A percentile compares a stretch with the other conserved stretches of the same genome.
These are phyloP conservation scores for Calyptomena viridis DNA, from an alignment of 2,113 vertebrate species.

Conservation along the genomic window DNA sequence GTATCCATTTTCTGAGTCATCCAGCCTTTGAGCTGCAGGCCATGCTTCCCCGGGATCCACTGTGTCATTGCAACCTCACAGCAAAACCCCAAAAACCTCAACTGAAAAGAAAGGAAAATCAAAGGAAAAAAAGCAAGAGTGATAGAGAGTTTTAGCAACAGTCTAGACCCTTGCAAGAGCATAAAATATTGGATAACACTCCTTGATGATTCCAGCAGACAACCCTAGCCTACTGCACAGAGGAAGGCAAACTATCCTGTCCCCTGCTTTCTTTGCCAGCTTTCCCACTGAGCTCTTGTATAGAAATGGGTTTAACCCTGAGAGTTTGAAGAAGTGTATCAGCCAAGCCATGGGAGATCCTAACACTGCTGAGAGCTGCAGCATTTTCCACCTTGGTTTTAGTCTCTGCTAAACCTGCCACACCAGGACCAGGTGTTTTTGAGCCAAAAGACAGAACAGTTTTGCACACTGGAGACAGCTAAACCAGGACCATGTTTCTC, in stretches of 20 bases:
- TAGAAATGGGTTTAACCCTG: neutral
- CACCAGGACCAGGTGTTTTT: neutral
- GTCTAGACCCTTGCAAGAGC: neutral
- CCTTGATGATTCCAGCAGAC: neutral
- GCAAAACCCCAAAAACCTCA: neutral
- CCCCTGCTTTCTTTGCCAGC: neutral
- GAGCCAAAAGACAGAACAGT: neutral
- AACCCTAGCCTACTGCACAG: neutral
- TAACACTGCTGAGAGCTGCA: neutral
- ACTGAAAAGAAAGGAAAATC: neutral
- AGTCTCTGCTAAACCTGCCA: neutral
- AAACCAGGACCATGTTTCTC: neutral
- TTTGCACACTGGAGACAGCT: neutral
- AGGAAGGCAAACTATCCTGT: neutral
- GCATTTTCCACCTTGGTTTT: neutral
- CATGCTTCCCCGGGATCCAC: neutral
- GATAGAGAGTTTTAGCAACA: neutral
- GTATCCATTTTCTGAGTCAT: neutral
- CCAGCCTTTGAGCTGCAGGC: neutral
- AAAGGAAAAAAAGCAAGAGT: neutral
- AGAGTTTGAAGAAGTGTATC: neutral
- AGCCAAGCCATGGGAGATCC: neutral
- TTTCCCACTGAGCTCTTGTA: neutral
- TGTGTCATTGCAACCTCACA: neutral
- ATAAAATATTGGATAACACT: neutral